Evolutionary conservation across 1,140 invertebrate genomes (phyloP).

Genomic region (Eubasilissa regina): DNA sequence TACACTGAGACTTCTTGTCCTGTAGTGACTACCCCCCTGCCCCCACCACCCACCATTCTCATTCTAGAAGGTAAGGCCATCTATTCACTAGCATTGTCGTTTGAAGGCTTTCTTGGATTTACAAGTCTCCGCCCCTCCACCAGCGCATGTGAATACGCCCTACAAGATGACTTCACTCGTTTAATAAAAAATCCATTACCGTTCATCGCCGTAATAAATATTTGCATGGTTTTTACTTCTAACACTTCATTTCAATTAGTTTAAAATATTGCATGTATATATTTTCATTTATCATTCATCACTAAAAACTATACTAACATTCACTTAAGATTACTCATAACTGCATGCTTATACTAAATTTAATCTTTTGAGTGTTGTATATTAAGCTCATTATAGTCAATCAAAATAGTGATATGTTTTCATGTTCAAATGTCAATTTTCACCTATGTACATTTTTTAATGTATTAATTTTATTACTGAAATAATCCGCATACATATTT

Average conservation of each 20-base stretch:
- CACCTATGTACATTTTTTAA: too few relatives aligned
- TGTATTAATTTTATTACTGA: too few relatives aligned
- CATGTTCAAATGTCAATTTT: too few relatives aligned
- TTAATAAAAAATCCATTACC: not conserved
- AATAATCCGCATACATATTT: too few relatives aligned
- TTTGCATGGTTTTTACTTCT: conserved; percentile 4
- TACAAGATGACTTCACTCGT: not conserved
- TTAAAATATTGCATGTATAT: not conserved
- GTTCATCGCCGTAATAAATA: not conserved
- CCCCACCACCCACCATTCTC: conserved; percentile 80
- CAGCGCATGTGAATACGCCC: conserved; percentile 40
- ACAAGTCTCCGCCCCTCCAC: conserved; percentile 39
- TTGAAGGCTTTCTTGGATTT: conserved; percentile 51
- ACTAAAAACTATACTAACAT: too few relatives aligned
- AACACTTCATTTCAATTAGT: not conserved
- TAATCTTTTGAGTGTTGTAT: too few relatives aligned
- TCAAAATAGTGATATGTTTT: too few relatives aligned
- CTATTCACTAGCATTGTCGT: conserved; percentile 55
- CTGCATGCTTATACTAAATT: too few relatives aligned
- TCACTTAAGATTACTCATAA: too few relatives aligned
- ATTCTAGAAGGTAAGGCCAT: conserved; percentile 83
- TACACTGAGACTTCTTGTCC: conserved; percentile 68
- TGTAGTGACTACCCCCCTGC: conserved; percentile 74
- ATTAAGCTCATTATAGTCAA: too few relatives aligned
- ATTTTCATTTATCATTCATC: too few relatives aligned